Base-by-base conservation (phyloP, 2,113 vertebrate genomes). In the Mystacornis crossleyi region DNA sequence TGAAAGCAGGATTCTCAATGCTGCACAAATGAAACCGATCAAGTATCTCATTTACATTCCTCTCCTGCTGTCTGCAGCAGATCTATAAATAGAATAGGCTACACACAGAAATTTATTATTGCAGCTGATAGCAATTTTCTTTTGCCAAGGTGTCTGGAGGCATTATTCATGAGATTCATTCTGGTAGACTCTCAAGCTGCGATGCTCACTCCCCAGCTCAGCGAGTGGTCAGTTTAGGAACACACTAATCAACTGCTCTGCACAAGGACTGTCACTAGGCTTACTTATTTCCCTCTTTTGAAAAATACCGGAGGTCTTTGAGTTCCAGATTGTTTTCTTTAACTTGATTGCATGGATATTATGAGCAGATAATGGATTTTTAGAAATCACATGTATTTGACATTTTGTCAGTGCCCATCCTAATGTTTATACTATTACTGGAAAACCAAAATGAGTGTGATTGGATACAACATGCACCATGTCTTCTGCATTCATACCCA, bases 51-150 rank as follows among this genome's bases (percentile, higher is more conserved):
- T 97, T 95, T 94, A 43, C 83, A 94, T 97, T 97, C 79, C 45
- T 82, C 77, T 82, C 58, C 23, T 67, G 57, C 70, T 81, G 64
- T 83, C 89, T 70, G 64, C 79, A 90, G 53, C 36, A 72, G 45
- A 70, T 42, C 97, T 98, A 93, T 97, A 96, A 97, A 97, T 96
- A 98, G 97, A 96, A 95, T 14, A 89, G 60, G 42, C 89, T 95
- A 93, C 94, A 95, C 85, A 91, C 11, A 97, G 95, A 93, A 93
- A 97, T 97, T 91, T 95, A 95, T 89, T 97, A 85, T 97, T 97
- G 94, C 95, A 86, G 79, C 89, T 93, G 88, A 96, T 57, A 90
- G 94, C 81, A 89, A 93, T 97, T 97, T 97, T 95, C 82, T 86
- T 95, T 95, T 96, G 92, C 91, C 91, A 87, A 96, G 96, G 69